Percentiles rank a stretch among this genome's conserved stretches.
Conservation (phyloP, 2,888 invertebrate genomes). For the Heliconius erato region DNA sequence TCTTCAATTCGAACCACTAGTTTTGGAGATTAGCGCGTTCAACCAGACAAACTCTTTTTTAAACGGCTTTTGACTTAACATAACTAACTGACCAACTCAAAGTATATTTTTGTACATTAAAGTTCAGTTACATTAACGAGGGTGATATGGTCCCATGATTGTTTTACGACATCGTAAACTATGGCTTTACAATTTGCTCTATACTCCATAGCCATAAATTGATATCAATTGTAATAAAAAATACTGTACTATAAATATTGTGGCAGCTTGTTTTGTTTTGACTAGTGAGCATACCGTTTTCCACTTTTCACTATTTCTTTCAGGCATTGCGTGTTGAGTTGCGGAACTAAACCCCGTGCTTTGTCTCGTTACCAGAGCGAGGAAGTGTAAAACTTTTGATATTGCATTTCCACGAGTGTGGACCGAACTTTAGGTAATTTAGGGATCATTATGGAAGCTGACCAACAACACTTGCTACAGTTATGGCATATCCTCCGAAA, state of each 20-base stretch:
- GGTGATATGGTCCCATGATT: slow-evolving; percentile 67
- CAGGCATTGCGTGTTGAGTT: no score
- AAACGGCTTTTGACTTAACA: background rate
- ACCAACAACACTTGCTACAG: background rate
- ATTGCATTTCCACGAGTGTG: background rate
- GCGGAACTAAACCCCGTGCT: no score
- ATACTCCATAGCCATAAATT: slow-evolving; percentile 41
- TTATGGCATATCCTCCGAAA: no score
- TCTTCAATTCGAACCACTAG: no score
- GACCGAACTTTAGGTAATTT: background rate
- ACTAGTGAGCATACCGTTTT: no score
- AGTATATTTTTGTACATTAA: slow-evolving; percentile 62
- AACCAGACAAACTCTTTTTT: no score
- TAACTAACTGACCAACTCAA: background rate
- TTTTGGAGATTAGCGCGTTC: no score
- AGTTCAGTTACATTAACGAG: slow-evolving; percentile 65
- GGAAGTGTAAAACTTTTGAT: background rate
- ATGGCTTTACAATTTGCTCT: slow-evolving; percentile 56
- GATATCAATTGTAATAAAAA: slow-evolving; percentile 42
- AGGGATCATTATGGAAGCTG: background rate
- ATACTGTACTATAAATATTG: slow-evolving; percentile 11
- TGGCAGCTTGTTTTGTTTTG: background rate
- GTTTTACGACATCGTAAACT: slow-evolving; percentile 70
- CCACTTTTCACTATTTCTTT: no score
- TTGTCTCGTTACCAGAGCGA: no score